Percentiles rank a stretch among this genome's conserved stretches.
Conservation (phyloP, 2,113 vertebrate species). For the Alligator mississippiensis region DNA sequence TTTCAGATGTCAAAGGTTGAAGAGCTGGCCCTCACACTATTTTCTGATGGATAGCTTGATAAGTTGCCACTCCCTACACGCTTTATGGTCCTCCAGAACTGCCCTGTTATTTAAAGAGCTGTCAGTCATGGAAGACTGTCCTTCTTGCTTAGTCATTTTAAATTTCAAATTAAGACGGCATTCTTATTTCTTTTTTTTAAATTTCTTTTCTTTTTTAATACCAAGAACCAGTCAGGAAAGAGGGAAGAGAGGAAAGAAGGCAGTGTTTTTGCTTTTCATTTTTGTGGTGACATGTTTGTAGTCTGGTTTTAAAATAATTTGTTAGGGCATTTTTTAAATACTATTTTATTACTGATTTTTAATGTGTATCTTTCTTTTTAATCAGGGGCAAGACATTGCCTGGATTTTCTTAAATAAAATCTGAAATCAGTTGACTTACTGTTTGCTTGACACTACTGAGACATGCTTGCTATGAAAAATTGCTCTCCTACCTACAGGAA, state of each 20-base stretch:
- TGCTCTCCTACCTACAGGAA: background rate
- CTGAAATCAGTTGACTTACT: background rate
- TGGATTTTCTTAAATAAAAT: background rate
- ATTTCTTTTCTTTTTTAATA: background rate
- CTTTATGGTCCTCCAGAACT: background rate
- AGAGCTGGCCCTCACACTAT: slow-evolving; percentile 27
- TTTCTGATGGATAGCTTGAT: slow-evolving; percentile 18
- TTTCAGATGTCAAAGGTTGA: slow-evolving; percentile 51
- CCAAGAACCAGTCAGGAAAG: background rate
- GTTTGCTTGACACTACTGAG: background rate
- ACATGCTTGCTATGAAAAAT: background rate
- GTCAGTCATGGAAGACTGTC: background rate
- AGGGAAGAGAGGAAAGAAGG: background rate
- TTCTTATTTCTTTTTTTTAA: background rate
- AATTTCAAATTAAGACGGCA: too few species aligned
- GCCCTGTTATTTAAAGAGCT: slow-evolving; percentile 13
- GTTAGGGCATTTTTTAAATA: slow-evolving; percentile 33
- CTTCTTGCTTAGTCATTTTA: too few species aligned
- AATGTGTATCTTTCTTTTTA: background rate
- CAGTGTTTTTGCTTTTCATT: background rate
- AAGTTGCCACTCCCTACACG: background rate
- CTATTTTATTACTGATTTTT: background rate
- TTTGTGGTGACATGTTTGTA: background rate
- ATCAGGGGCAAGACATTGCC: background rate
- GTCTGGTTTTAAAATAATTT: background rate